These are phyloP conservation scores for Cepaea nemoralis DNA, from an alignment of 1,140 invertebrate genomes.

Conservation along the genomic window DNA sequence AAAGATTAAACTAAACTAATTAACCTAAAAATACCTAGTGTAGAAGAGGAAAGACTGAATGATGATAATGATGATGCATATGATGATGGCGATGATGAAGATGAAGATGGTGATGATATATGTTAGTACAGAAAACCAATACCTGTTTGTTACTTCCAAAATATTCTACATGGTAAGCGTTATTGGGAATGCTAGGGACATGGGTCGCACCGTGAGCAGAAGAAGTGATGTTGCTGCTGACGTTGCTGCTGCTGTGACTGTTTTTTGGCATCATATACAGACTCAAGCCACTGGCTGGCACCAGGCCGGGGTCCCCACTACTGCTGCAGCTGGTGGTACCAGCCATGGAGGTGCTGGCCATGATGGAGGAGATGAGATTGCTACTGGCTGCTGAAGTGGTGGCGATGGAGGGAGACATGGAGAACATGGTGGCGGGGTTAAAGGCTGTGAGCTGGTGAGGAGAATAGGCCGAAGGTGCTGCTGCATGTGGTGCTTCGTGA, in stretches of 20 bases:
- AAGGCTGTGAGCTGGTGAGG: not conserved
- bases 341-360: not conserved
- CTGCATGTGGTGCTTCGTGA: not conserved
- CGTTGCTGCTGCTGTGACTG: constrained; percentile 1
- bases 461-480: not conserved
- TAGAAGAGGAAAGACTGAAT: too few species aligned
- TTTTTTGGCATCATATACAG: not conserved
- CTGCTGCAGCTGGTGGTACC: not conserved
- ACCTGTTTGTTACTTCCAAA: constrained; percentile 41
- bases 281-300: not conserved
- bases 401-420: not conserved
- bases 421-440: not conserved
- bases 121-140: not conserved
- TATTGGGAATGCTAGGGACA: constrained; percentile 4
- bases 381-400: not conserved
- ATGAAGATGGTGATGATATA: not conserved
- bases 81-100: not conserved
- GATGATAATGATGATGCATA: too few species aligned
- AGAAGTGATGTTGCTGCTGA: not conserved
- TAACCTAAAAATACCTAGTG: too few species aligned
- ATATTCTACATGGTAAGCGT: constrained; percentile 38
- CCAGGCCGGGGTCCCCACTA: not conserved
- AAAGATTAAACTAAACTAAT: too few species aligned
- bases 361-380: not conserved
- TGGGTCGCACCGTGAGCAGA: not conserved